Evolutionary conservation across 1,140 invertebrate species (phyloP).

Genomic region (Apolygus lucorum): DNA sequence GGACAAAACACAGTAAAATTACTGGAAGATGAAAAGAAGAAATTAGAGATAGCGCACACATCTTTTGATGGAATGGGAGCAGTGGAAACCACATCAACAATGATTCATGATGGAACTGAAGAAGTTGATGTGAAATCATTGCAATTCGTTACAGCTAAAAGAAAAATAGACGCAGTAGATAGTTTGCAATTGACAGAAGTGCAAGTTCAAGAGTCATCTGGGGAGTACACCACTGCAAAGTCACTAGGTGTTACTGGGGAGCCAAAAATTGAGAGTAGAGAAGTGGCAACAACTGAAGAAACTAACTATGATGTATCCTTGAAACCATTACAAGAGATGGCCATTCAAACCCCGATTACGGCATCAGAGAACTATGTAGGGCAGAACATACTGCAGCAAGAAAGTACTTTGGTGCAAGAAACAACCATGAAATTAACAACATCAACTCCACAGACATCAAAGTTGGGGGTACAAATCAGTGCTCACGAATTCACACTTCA

Average conservation of each 20-base stretch:
- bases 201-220: neutral
- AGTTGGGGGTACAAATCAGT: constrained; percentile 21
- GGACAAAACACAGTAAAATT: constrained; percentile 17
- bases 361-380: constrained; percentile 6
- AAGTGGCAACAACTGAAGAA: constrained; percentile 24
- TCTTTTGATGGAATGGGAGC: constrained; percentile 19
- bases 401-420: constrained; percentile 22
- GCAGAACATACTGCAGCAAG: constrained; percentile 18
- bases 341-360: neutral
- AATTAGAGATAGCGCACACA: constrained; percentile 4
- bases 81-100: constrained; percentile 11
- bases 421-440: constrained; percentile 14
- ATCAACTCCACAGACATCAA: constrained; percentile 1
- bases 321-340: neutral
- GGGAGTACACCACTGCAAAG: neutral
- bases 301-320: constrained; percentile 9
- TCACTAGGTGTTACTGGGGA: constrained; percentile 12
- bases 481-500: constrained; percentile 18
- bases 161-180: constrained; percentile 20
- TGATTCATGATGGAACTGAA: constrained; percentile 1
- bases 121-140: neutral
- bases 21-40: neutral
- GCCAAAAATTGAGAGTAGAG: constrained; percentile 25
- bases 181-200: constrained; percentile 7
- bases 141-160: constrained; percentile 7